Percentiles rank a stretch among this genome's conserved stretches.
These are phyloP conservation scores for Dermatemys mawii DNA, from an alignment of 2,113 vertebrate species.

Conservation along the genomic window DNA sequence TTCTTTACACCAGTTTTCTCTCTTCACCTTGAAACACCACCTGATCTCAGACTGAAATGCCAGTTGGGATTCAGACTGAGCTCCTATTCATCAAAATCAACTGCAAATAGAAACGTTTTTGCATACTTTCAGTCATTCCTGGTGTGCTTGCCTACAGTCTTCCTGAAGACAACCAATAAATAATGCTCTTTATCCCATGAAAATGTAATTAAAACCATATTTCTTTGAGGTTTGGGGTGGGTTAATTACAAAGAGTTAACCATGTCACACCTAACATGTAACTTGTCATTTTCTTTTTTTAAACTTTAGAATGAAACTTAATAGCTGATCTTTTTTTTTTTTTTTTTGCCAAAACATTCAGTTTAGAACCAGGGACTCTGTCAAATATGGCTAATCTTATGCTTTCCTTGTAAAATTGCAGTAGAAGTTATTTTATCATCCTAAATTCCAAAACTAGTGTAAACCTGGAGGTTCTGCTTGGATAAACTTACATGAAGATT, in stretches of 20 bases:
- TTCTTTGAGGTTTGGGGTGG: slow-evolving; percentile 53
- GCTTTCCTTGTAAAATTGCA: neutral
- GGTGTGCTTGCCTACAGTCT: slow-evolving; percentile 33
- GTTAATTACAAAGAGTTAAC: slow-evolving; percentile 67
- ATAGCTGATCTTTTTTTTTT: neutral
- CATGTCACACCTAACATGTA: slow-evolving; percentile 32
- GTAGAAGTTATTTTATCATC: neutral
- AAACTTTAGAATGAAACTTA: slow-evolving; percentile 40
- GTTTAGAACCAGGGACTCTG: neutral
- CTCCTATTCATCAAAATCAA: neutral
- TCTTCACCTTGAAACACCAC: neutral
- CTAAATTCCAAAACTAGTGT: neutral
- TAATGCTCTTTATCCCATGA: slow-evolving; percentile 52
- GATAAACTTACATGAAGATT: neutral
- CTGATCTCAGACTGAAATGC: neutral
- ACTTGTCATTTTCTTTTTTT: slow-evolving; percentile 45
- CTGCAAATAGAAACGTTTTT: neutral
- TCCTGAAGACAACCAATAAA: slow-evolving; percentile 42
- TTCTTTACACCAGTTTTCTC: neutral
- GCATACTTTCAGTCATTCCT: neutral
- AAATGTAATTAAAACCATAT: slow-evolving; percentile 66
- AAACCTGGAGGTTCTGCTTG: neutral
- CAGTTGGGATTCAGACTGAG: neutral
- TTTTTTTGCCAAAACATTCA: neutral
- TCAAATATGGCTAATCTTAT: rapidly evolving